These are phyloP conservation scores for Stichodactyla helianthus DNA, from an alignment of 64 coral and sea anemone species.

Conservation along the genomic window DNA sequence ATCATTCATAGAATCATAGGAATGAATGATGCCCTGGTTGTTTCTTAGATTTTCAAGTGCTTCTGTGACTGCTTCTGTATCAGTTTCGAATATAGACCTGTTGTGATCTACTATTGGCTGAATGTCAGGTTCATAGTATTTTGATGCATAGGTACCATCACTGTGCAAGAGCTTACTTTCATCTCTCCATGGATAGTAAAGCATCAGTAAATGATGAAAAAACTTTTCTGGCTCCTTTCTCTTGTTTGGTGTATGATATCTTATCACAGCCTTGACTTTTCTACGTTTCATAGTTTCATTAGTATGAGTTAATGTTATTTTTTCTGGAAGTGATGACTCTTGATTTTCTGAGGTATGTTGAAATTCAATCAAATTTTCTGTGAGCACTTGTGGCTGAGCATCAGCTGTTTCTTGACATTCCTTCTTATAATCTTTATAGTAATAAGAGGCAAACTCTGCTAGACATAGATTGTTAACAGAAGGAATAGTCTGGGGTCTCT, in stretches of 20 bases:
- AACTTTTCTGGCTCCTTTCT: no score
- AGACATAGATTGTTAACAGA: background rate
- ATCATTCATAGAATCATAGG: background rate
- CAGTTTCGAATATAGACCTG: background rate
- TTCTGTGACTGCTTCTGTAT: background rate
- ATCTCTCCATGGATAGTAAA: slow-evolving; percentile 43
- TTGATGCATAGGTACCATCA: slow-evolving; percentile 13
- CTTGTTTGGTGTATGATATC: no score
- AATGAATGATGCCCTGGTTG: background rate
- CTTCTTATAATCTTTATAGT: no score
- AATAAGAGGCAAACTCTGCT: no score
- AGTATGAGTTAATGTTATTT: background rate
- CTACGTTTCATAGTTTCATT: background rate
- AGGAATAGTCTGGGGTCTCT: slow-evolving; percentile 22
- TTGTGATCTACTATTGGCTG: slow-evolving; percentile 2
- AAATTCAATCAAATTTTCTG: slow-evolving; percentile 29
- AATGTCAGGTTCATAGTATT: background rate
- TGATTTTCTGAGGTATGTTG: slow-evolving; percentile 7
- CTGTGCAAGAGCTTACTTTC: slow-evolving; percentile 8
- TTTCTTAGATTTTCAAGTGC: slow-evolving; percentile 19
- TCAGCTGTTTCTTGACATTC: no score
- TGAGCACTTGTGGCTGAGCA: slow-evolving; percentile 26
- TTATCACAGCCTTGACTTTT: background rate
- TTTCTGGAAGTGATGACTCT: slow-evolving; percentile 6
- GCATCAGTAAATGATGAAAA: slow-evolving; percentile 41